Conservation (phyloP, 2,888 invertebrate species). For the Ennomos erosarius region DNA sequence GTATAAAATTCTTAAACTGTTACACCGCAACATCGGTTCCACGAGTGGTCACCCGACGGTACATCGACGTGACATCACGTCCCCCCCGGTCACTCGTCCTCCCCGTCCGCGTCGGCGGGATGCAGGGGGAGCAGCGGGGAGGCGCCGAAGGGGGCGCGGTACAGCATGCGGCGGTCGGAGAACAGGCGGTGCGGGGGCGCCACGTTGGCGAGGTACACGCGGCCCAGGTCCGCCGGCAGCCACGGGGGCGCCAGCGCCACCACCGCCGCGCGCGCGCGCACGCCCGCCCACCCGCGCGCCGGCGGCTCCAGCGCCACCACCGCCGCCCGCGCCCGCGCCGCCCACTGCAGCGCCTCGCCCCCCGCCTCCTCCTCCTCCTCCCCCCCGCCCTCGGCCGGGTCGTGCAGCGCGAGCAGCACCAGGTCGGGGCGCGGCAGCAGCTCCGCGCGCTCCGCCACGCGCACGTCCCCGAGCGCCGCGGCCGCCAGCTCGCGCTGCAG, state of each 20-base stretch:
- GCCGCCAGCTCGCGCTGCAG: constrained; percentile 40
- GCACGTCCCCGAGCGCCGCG: constrained; percentile 51
- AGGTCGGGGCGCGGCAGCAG: too few relatives aligned
- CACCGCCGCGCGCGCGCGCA: constrained; percentile 50
- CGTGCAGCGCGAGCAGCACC: constrained; percentile 26
- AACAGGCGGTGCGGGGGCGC: constrained; percentile 91
- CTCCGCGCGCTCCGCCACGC: constrained; percentile 51
- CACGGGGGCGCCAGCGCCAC: constrained; percentile 72
- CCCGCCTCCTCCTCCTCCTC: constrained; percentile 37
- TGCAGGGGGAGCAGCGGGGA: constrained; percentile 72
- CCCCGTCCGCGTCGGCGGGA: constrained; percentile 41
- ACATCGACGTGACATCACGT: too few relatives aligned
- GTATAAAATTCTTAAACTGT: too few relatives aligned
- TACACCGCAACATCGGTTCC: too few relatives aligned
- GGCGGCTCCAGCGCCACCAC: constrained; percentile 86
- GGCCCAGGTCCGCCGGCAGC: constrained; percentile 64
- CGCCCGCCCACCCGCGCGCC: constrained; percentile 72
- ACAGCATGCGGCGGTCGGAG: constrained; percentile 90
- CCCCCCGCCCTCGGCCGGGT: constrained; percentile 22
- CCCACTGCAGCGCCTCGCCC: constrained; percentile 85
- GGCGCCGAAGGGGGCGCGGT: constrained; percentile 91
- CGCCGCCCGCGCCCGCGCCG: constrained; percentile 71
- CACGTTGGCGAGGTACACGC: constrained; percentile 93
- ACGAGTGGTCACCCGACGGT: too few relatives aligned
- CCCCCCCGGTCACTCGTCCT: too few relatives aligned